Percentiles rank a stretch among this genome's conserved stretches.
phyloP scores from a whole-genome alignment of 2,113 vertebrate genomes.

The Beaufortia kweichowensis region DNA sequence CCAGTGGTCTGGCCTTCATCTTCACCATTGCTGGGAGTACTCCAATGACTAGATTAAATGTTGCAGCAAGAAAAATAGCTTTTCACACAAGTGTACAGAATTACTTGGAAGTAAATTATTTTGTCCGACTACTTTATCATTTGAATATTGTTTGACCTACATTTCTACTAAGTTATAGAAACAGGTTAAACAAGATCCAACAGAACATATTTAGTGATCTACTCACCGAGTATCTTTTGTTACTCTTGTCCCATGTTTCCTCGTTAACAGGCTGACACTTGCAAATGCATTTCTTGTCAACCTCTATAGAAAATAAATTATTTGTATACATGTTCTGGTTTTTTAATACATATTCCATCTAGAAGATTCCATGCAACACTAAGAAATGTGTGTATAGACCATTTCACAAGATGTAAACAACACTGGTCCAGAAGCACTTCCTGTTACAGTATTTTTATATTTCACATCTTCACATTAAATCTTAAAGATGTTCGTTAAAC shows the following conservation, averaged over 20 bases:
- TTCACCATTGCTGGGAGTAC: slow-evolving; percentile 69
- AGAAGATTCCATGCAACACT: neutral
- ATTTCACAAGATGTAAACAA: too few relatives aligned
- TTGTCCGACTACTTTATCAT: neutral
- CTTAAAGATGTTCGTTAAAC: too few relatives aligned
- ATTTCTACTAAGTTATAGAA: neutral
- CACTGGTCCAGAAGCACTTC: too few relatives aligned
- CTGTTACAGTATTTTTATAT: too few relatives aligned
- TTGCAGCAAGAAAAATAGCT: neutral
- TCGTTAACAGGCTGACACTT: slow-evolving; percentile 29
- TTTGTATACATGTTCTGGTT: neutral
- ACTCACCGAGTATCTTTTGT: slow-evolving; percentile 62
- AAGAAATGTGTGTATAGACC: too few relatives aligned
- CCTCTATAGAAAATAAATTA: slow-evolving; percentile 28
- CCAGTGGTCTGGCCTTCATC: neutral
- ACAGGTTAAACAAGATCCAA: neutral
- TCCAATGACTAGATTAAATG: slow-evolving; percentile 57
- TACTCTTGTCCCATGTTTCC: slow-evolving; percentile 40
- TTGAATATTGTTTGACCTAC: neutral
- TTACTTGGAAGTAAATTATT: neutral
- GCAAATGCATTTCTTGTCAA: slow-evolving; percentile 29
- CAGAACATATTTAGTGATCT: neutral
- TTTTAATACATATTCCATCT: neutral
- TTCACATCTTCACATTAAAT: too few relatives aligned
- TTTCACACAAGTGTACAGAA: neutral